phyloP scores from a whole-genome alignment of 2,888 invertebrate species.

The Herminia tarsipennalis region DNA sequence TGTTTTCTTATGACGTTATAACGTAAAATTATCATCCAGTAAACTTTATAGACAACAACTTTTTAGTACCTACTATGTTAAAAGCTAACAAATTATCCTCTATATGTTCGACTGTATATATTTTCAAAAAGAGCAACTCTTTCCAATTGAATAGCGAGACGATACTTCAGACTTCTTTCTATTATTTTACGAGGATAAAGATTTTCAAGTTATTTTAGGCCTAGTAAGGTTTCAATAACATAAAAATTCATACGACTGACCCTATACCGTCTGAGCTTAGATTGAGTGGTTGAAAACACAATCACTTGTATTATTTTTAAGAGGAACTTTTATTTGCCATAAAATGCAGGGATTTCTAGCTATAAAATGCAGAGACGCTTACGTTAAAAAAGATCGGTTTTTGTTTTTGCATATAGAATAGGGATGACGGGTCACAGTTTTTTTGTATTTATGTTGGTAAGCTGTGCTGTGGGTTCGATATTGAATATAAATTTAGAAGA shows the following conservation, averaged over 20 bases:
- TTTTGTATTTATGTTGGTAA: neutral
- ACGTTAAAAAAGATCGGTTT: constrained; percentile 1
- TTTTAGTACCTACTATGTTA: no score
- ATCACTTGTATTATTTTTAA: constrained; percentile 1
- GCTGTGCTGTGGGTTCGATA: neutral
- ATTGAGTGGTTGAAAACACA: neutral
- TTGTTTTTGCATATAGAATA: neutral
- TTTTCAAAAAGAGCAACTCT: neutral
- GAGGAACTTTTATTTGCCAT: constrained; percentile 3
- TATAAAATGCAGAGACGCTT: constrained; percentile 1
- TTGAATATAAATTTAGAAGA: no score
- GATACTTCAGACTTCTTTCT: neutral
- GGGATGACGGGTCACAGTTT: neutral
- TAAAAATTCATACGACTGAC: neutral
- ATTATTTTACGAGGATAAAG: neutral
- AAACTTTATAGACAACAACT: no score
- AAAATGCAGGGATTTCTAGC: neutral
- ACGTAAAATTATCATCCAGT: no score
- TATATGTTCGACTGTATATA: no score
- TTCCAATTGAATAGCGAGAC: neutral
- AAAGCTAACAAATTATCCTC: no score
- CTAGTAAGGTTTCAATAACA: constrained; percentile 5
- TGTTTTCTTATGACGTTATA: no score
- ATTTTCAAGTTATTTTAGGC: constrained; percentile 9
- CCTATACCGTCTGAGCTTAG: neutral